Percentiles rank a stretch among this genome's conserved stretches.
Evolutionary conservation across 2,888 invertebrate species (phyloP).

Genomic region (Oegoconia quadripuncta): DNA sequence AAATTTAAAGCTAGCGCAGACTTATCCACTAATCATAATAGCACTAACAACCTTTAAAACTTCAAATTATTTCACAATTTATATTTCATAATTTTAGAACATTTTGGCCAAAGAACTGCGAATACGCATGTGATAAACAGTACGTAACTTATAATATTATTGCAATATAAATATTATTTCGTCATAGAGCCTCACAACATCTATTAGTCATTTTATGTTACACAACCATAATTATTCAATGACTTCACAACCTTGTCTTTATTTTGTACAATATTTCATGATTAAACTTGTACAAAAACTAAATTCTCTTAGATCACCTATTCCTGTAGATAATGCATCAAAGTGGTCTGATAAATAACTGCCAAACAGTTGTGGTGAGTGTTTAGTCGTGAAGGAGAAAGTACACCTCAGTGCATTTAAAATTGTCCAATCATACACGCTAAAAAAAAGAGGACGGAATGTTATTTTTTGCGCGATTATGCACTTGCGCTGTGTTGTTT

Average conservation of each 20-base stretch:
- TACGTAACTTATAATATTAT: slow-evolving; percentile 1
- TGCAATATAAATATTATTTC: slow-evolving; percentile 18
- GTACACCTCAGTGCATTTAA: no score
- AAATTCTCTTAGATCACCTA: not conserved
- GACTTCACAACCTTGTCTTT: slow-evolving; percentile 40
- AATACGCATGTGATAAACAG: not conserved
- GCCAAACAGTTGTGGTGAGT: no score
- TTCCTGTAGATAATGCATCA: no score
- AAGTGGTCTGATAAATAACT: no score
- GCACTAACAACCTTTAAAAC: no score
- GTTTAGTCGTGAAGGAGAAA: no score
- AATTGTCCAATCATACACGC: no score
- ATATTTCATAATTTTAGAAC: slow-evolving; percentile 1
- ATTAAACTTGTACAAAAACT: not conserved
- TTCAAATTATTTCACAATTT: no score
- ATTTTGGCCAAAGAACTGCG: not conserved
- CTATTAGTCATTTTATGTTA: slow-evolving; percentile 6
- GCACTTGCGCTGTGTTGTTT: no score
- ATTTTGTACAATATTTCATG: slow-evolving; percentile 20
- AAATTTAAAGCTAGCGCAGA: slow-evolving; percentile 61
- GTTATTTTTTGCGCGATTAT: no score
- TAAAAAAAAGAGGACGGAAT: no score
- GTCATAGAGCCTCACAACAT: slow-evolving; percentile 26
- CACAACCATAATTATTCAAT: slow-evolving; percentile 25
- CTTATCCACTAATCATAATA: no score